Base-by-base conservation (phyloP, 2,113 vertebrate species). In the Dicentrarchus labrax region DNA sequence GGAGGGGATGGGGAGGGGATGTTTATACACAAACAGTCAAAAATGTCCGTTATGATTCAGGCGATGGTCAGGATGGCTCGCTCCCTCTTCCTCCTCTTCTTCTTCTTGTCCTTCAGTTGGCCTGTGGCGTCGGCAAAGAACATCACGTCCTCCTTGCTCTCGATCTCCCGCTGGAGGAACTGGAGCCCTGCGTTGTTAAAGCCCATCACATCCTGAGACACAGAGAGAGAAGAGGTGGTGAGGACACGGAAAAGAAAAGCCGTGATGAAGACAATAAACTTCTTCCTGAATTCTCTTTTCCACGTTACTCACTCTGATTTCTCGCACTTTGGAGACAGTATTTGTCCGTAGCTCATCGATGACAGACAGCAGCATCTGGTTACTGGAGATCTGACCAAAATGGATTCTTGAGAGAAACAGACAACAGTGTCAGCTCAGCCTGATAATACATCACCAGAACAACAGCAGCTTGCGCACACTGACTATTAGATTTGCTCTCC, bases 71-170 rank as follows among this genome's bases (percentile, higher is more conserved):
- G 96, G 86, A 99, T 78, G 70, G 96, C 94, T 73, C 96, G 95
- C 92, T 98, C 97, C 61, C 95, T 96, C 93, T 96, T 99, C 94
- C 95, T 98, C 88, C 96, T 96, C 89, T 95, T 99, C 88, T 93
- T 97, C 87, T 83, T 98, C 92, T 97, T 98, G 69, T 98, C 96
- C 78, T 96, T 79, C 84, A 98, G 96, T 4, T 90, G 95, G 21
- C 95, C 97, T 0, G 97, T 97, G 71, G 98, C 98, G 36, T 99
- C 98, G 3, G 97, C 95, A 71, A 99, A 99, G 94, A 99, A 99
- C 68, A 91, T 95, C 78, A 99, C 95, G 54, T 99, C 97, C n/a
- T 98, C 97, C 78, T 96, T 98, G 74, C 95, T 96, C 89, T 99
- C 98, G 0, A 98, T 96, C 90, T 99, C 97, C 36, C 97, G 96